phyloP scores from a whole-genome alignment of 2,888 invertebrate species.

The Dryomyza anilis region DNA sequence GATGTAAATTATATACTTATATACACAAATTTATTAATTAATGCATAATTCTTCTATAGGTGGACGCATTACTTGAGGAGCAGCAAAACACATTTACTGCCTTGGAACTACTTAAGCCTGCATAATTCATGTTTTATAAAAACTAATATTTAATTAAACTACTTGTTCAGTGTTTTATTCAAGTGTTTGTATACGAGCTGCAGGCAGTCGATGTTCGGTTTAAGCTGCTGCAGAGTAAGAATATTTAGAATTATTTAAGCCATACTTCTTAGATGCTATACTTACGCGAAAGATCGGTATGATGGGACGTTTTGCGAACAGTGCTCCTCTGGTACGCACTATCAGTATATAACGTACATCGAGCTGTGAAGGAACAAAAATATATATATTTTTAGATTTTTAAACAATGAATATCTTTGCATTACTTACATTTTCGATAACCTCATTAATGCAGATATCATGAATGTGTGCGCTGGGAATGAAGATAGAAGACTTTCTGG shows the following conservation, averaged over 20 bases:
- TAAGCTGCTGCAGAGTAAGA: constrained; percentile 48
- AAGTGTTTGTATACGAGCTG: constrained; percentile 52
- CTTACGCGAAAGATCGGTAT: constrained; percentile 59
- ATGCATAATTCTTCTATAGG: constrained; percentile 33
- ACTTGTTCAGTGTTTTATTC: constrained; percentile 27
- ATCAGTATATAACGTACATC: constrained; percentile 59
- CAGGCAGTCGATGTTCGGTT: constrained; percentile 58
- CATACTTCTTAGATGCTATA: constrained; percentile 10
- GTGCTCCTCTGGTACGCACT: constrained; percentile 54
- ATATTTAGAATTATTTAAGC: not conserved
- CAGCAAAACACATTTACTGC: constrained; percentile 33
- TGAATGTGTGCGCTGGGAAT: constrained; percentile 55
- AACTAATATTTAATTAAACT: constrained; percentile 20
- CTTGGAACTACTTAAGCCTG: constrained; percentile 5
- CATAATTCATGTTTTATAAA: not conserved
- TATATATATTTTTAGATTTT: not conserved
- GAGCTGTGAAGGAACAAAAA: constrained; percentile 46
- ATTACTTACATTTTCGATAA: constrained; percentile 58
- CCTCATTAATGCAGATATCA: constrained; percentile 62
- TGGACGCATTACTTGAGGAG: constrained; percentile 37
- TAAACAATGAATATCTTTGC: no score
- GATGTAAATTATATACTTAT: no score
- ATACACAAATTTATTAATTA: no score
- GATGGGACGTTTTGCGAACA: constrained; percentile 53
- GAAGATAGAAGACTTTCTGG: constrained; percentile 49